Evolutionary conservation across 2,113 vertebrate genomes (phyloP).

Genomic region (Climacteris rufus): DNA sequence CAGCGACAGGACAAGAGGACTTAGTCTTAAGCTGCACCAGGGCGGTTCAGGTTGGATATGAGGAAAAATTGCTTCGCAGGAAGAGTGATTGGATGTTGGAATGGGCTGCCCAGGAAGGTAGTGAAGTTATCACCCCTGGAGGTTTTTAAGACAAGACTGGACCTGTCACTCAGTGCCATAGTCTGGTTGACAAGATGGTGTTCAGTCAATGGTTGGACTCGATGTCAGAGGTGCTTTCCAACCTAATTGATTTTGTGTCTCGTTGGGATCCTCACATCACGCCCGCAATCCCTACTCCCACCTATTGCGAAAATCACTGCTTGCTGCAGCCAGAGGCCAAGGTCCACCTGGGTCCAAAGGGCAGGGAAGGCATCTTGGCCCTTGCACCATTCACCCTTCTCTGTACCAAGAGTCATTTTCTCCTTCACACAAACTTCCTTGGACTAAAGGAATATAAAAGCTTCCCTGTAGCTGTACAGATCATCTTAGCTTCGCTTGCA

Average conservation of each 20-base stretch:
- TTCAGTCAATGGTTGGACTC: background rate
- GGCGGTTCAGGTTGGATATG: background rate
- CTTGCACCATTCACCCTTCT: accelerated
- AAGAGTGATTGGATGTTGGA: background rate
- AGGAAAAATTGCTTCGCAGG: background rate
- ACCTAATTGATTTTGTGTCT: too few relatives aligned
- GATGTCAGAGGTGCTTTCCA: accelerated
- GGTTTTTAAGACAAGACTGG: background rate
- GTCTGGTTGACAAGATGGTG: too few relatives aligned
- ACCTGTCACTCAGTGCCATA: accelerated
- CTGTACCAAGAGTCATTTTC: background rate
- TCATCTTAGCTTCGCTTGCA: background rate
- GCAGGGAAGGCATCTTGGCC: accelerated
- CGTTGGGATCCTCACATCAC: background rate
- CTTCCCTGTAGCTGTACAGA: background rate
- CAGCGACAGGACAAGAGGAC: background rate
- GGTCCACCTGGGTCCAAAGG: accelerated
- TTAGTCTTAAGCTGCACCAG: too few relatives aligned
- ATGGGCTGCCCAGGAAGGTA: background rate
- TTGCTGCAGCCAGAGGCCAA: background rate
- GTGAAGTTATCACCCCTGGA: background rate
- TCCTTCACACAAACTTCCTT: background rate
- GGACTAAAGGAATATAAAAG: background rate
- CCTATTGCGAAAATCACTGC: accelerated
- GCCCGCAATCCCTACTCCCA: accelerated